Base-by-base conservation (phyloP, 1,140 invertebrate species). In the Eueides isabella region DNA sequence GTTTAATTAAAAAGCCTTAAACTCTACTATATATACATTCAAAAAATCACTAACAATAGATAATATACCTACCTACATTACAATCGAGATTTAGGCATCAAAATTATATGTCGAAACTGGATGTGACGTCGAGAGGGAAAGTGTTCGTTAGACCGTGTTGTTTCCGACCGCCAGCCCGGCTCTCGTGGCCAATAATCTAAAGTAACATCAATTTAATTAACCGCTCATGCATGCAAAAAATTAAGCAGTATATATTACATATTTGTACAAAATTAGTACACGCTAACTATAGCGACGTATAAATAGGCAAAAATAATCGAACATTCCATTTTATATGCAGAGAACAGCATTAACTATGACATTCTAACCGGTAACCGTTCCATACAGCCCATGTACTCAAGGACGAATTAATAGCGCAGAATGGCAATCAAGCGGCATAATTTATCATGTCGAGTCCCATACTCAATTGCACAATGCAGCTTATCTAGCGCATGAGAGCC, bases 391-490 rank as follows among this genome's bases (percentile, higher is more conserved):
- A 86, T 85, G 80, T 78, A 76, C 77, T 82, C 89, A 90, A 92
- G 90, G 90, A 88, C 90, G 79, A 83, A 86, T 92, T 84, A 89
- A 91, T 91, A 88, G 87, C 76, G 82, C 82, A 74, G 75, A 78
- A 78, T 77, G 80, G 76, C 82, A 86, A 84, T 84, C 77, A 79
- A 83, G 80, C 83, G 80, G 80, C 83, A 83, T 77, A 78, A 79
- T 87, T 85, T 84, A 87, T 89, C 86, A 85, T 81, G 81, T 80
- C 68, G 66, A 70, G 79, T 80, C 79, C 82, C 79, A 82, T 84
- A 80, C 77, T 80, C 80, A 81, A 84, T 90, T 90, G 89, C 85
- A 90, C 86, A 89, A 89, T 87, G 87, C 86, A 90, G 82, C 86
- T 91, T 90, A 92, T 89, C 88, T 91, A 84, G 85, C 83, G 73